Conservation (phyloP, 2,113 vertebrate genomes). For the Siniperca knerii region DNA sequence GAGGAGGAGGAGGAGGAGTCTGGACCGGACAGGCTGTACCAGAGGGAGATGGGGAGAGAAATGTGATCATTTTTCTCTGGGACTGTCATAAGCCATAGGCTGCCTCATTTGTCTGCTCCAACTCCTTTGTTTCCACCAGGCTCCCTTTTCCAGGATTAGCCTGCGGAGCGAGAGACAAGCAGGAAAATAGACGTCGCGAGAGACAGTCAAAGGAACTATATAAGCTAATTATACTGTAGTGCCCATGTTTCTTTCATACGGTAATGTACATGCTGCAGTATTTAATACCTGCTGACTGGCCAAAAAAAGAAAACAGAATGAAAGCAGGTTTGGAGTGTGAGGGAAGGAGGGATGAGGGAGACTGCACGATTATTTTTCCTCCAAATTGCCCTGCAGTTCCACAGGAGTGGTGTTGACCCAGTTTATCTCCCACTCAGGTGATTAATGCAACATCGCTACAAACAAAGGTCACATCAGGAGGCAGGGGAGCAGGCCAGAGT, state of each 20-base stretch:
- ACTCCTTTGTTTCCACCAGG: conserved; percentile 79
- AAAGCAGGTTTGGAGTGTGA: conserved; percentile 35
- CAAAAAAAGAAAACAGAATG: conserved; percentile 27
- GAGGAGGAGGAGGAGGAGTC: conserved; percentile 56
- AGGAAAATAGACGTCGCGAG: conserved; percentile 2
- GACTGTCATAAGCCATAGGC: conserved; percentile 81
- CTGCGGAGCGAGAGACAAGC: conserved; percentile 29
- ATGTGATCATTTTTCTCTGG: conserved; percentile 82
- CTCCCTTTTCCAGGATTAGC: conserved; percentile 62
- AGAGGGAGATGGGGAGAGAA: conserved; percentile 67
- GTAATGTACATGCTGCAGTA: conserved; percentile 60
- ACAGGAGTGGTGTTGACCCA: conserved; percentile 76
- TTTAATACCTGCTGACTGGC: conserved; percentile 71
- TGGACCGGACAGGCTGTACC: conserved; percentile 64
- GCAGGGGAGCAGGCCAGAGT: conserved; percentile 52
- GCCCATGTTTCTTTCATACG: conserved; percentile 65
- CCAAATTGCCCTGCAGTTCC: conserved; percentile 63
- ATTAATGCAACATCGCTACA: conserved; percentile 80
- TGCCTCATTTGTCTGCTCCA: conserved; percentile 82
- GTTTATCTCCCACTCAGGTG: conserved; percentile 79
- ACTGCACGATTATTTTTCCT: conserved; percentile 28
- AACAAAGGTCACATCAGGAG: conserved; percentile 79
- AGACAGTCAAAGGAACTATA: conserved; percentile 29
- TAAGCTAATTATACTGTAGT: conserved; percentile 58
- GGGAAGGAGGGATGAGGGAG: conserved; percentile 20